Conservation (phyloP, 2,888 invertebrate genomes). For the Lasioglossum villosulum region DNA sequence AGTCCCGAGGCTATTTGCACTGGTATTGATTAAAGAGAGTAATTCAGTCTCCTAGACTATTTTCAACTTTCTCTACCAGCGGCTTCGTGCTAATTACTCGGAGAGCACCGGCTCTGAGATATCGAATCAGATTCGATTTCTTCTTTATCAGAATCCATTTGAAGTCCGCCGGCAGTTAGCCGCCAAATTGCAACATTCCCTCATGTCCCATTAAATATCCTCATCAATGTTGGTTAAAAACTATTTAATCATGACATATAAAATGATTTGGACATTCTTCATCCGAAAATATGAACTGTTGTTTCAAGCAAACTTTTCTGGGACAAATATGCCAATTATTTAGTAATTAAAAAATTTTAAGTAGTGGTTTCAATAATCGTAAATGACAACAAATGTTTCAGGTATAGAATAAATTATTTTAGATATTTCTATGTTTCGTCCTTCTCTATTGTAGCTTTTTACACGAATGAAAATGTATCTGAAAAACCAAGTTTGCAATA, state of each 20-base stretch:
- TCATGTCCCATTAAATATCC: slow-evolving; percentile 14
- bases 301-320: background rate
- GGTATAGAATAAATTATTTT: no score
- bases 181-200: slow-evolving; percentile 8
- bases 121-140: slow-evolving; percentile 61
- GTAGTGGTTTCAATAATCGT: background rate
- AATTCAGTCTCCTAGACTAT: slow-evolving; percentile 65
- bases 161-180: slow-evolving; percentile 58
- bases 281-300: background rate
- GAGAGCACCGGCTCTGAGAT: slow-evolving; percentile 45
- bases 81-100: slow-evolving; percentile 66
- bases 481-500: background rate
- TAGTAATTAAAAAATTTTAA: background rate
- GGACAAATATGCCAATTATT: background rate
- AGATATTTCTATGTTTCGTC: no score
- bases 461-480: background rate
- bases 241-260: background rate
- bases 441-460: background rate
- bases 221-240: background rate
- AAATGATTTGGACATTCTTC: background rate
- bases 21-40: slow-evolving; percentile 68
- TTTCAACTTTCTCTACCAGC: slow-evolving; percentile 65
- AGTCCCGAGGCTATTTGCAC: slow-evolving; percentile 69
- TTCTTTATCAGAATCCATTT: slow-evolving; percentile 62
- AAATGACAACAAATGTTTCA: background rate